Percentiles rank a stretch among this genome's conserved stretches.
phyloP scores from a whole-genome alignment of 2,113 vertebrate genomes.

The Xyrauchen texanus region DNA sequence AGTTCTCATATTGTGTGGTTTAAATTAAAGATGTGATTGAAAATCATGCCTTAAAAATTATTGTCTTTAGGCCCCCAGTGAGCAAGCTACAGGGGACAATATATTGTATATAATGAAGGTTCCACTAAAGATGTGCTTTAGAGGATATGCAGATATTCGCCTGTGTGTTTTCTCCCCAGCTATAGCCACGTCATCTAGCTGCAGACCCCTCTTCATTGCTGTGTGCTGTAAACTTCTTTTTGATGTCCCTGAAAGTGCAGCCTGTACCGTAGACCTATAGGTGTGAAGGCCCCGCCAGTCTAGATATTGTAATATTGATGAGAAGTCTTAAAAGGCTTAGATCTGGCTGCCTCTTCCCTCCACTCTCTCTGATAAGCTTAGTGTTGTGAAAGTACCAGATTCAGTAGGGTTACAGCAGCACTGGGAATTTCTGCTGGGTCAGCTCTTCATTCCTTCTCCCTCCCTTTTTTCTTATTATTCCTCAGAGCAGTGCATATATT shows the following conservation, averaged over 20 bases:
- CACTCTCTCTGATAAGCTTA: slow-evolving; percentile 49
- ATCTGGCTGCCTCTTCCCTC: slow-evolving; percentile 42
- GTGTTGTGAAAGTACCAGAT: slow-evolving; percentile 22
- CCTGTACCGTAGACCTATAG: slow-evolving; percentile 21
- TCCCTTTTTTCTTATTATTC: slow-evolving; percentile 49
- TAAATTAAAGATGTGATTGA: no score
- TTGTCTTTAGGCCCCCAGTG: no score
- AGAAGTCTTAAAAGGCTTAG: slow-evolving; percentile 57
- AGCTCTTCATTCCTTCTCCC: slow-evolving; percentile 39
- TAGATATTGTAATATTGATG: slow-evolving; percentile 59
- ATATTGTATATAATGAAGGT: no score
- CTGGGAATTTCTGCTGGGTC: slow-evolving; percentile 57
- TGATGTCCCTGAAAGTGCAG: slow-evolving; percentile 23
- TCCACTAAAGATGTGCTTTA: no score
- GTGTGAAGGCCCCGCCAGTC: slow-evolving; percentile 36
- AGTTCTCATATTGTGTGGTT: no score
- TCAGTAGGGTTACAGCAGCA: slow-evolving; percentile 46
- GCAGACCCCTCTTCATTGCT: not conserved
- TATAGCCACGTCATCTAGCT: not conserved
- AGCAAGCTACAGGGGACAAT: no score
- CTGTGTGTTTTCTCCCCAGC: not conserved
- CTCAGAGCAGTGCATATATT: slow-evolving; percentile 52
- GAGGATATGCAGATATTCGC: no score
- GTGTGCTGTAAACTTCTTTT: slow-evolving; percentile 1
- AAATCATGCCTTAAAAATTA: no score